Base-by-base conservation (phyloP, 2,888 invertebrate species). In the Baronia brevicornis region DNA sequence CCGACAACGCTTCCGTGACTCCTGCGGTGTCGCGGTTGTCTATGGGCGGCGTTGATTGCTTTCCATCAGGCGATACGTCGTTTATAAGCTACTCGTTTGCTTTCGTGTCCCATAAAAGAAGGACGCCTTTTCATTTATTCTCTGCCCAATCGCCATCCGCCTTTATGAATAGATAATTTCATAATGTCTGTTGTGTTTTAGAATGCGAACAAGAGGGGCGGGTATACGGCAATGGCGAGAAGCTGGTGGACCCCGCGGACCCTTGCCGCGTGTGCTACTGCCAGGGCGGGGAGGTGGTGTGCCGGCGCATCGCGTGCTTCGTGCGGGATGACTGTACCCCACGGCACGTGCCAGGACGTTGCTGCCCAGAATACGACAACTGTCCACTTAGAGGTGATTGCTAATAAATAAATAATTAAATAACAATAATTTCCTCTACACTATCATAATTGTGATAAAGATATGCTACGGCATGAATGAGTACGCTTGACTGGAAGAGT, bases 201-300 rank as follows among this genome's bases (percentile, higher is more conserved):
- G 92, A 92, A 75, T 93, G 93, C 58, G 90, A 91, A 59, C 88
- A 89, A 66, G 88, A 91, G 60, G 92, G 92, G 9, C 88, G 86
- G 51, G 86, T 88, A 39, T 93, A 92, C 71, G 88, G 87, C 43
- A 92, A 93, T 62, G 93, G 93, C 6, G 91, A 92, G 73, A 89
- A 90, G 65, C 80, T 93, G 38, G 86, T 89, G 44, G 89, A 90
- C 58, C 89, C 89, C 3, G 87, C 87, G 45, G 89, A 89, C 46
- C 92, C 92, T 12, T 93, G 93, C 75, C 89, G 89, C 53, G 91
- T 91, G 38, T 93, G 93, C 71, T 92, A 91, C 73, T 93, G 93
- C 69, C 88, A 91, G 71, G 91, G 92, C 10, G 92, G 92, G 1
- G 91, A 92, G 65, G 88, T 93, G 48, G 89, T 90, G 52, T 93